Evolutionary conservation across 1,140 invertebrate species (phyloP), one percentile per base, ranked within the genome.

Genomic region (Trypoxylus dichotomus): DNA sequence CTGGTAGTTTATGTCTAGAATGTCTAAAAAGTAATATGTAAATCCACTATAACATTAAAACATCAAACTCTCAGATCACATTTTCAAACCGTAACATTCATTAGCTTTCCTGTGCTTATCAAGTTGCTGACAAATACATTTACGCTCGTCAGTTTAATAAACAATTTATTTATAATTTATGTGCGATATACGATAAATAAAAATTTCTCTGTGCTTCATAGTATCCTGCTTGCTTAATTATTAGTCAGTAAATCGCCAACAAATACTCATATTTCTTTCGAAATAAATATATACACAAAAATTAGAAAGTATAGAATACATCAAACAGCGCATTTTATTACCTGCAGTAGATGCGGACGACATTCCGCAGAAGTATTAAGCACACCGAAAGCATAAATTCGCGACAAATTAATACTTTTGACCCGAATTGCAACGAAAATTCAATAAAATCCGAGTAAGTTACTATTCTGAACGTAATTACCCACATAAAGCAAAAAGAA

Each of bases 391-490:
- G 21, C 60, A 63, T 63, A 63, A 63, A 63, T 63, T 25, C 60
- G 3, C 60, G 60, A 63, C 60, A 63, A 63, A 63, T 63, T 63
- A 63, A 24, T 63, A 63, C 60, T 63, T 19, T 24, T 27, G 60
- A 63, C 60, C 60, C 60, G 60, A 63, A 63, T 63, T 19, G 21
- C 60, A 63, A 13, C 19, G 24, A 63, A 63, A 63, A 63, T 47
- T 63, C 60, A 63, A 63, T 63, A 63, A 63, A 63, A 63, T 63
- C 24, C 60, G 60, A 63, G 60, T 63, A 63, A 63, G 21, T 63
- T 63, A 63, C 13, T 3, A 63, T 63, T 19, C 21, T 19, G 60
- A 27, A n/a, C 19, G 60, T 63, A 63, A 63, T 63, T 63, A 63
- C 60, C 60, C 60, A 19, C 25, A 63, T 63, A 63, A 63, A 63